Evolutionary conservation across 1,140 invertebrate genomes (phyloP).

Genomic region (Triops longicaudatus): DNA sequence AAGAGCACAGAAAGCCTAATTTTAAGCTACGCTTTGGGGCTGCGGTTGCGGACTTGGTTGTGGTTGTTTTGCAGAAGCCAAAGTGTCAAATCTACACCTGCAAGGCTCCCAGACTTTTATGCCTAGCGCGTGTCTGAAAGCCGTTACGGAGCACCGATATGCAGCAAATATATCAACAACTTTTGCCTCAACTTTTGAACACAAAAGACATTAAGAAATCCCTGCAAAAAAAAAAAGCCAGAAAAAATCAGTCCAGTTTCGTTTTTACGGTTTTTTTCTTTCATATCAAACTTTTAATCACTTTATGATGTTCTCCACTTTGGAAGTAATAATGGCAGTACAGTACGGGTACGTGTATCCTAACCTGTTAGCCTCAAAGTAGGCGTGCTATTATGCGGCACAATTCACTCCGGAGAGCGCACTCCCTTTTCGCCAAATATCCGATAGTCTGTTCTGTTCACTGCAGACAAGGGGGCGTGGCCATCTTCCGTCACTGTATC

Average conservation of each 20-base stretch:
- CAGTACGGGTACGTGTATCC: not conserved
- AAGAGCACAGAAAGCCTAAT: not conserved
- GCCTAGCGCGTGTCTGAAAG: conserved; percentile 5
- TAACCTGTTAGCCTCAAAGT: conserved; percentile 17
- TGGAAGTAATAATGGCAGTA: not conserved
- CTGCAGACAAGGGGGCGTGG: conserved; percentile 2
- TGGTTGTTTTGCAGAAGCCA: not conserved
- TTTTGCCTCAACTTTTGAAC: not conserved
- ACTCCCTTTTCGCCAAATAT: not conserved
- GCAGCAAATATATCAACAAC: not conserved
- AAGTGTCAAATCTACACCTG: conserved; percentile 1
- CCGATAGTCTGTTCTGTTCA: not conserved
- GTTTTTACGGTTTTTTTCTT: not conserved
- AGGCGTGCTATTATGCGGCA: conserved; percentile 9
- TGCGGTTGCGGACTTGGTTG: not conserved
- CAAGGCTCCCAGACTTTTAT: conserved; percentile 7
- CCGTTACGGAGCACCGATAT: not conserved
- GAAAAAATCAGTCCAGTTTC: not conserved
- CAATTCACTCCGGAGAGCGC: not conserved
- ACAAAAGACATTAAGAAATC: not conserved
- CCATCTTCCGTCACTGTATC: not conserved
- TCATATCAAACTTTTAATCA: not conserved
- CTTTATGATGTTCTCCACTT: not conserved
- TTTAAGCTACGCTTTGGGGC: conserved; percentile 11
- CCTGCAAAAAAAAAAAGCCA: not conserved